phyloP scores from a whole-genome alignment of 1,140 invertebrate species.

The Goniozus legneri region DNA sequence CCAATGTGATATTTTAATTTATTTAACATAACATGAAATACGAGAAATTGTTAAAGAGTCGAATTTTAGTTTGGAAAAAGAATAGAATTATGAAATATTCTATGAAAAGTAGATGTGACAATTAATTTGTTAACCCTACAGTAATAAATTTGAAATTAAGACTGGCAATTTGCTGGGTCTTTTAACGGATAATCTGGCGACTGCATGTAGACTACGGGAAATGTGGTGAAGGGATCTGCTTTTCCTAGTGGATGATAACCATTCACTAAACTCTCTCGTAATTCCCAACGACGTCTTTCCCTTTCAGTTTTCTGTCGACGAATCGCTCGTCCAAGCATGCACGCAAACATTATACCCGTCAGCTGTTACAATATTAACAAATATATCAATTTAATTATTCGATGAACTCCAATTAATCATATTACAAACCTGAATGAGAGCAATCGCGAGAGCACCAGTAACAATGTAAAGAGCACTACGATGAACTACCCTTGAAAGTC shows the following conservation, averaged over 20 bases:
- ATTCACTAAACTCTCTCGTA: slow-evolving; percentile 57
- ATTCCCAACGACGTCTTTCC: slow-evolving; percentile 65
- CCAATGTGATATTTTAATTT: too few relatives aligned
- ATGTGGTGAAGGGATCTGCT: slow-evolving; percentile 36
- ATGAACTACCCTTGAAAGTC: slow-evolving; percentile 65
- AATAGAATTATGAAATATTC: too few relatives aligned
- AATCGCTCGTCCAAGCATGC: slow-evolving; percentile 78
- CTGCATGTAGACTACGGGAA: slow-evolving; percentile 44
- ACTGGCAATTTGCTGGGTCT: slow-evolving; percentile 4
- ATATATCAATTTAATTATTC: slow-evolving; percentile 6
- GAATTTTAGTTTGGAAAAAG: too few relatives aligned
- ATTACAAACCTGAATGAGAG: slow-evolving; percentile 68
- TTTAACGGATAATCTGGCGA: slow-evolving; percentile 30
- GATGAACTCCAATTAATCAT: slow-evolving; percentile 8
- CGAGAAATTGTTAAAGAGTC: too few relatives aligned
- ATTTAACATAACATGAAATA: too few relatives aligned
- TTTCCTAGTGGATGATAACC: slow-evolving; percentile 49
- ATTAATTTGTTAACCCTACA: too few relatives aligned
- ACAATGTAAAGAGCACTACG: slow-evolving; percentile 72
- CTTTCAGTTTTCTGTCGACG: slow-evolving; percentile 73
- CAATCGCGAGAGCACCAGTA: slow-evolving; percentile 76
- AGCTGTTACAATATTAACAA: slow-evolving; percentile 65
- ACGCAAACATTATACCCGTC: slow-evolving; percentile 81
- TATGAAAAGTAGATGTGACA: too few relatives aligned
- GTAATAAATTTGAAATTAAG: neutral